These are phyloP conservation scores for Acanthosepion pharaonis DNA, from an alignment of 2,888 invertebrate genomes.

Conservation along the genomic window DNA sequence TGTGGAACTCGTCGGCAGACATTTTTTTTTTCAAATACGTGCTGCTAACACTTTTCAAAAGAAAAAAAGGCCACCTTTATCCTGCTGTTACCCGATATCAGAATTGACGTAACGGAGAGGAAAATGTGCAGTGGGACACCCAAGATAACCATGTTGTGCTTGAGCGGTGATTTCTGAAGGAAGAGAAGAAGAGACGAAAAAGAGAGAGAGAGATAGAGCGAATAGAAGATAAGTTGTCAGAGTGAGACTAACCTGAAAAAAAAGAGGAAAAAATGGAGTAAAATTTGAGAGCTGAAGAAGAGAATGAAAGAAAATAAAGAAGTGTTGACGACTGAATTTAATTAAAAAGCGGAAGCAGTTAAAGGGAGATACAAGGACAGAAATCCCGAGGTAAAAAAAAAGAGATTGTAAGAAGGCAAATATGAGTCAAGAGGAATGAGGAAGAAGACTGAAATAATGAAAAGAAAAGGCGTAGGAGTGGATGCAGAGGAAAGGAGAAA, in stretches of 20 bases:
- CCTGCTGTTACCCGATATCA: constrained; percentile 1
- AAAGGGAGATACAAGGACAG: neutral
- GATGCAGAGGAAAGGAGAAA: neutral
- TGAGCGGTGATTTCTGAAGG: neutral
- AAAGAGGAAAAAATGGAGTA: neutral
- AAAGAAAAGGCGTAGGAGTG: neutral
- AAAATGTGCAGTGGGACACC: neutral
- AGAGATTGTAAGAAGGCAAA: neutral
- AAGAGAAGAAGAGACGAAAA: neutral
- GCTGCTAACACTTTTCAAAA: neutral
- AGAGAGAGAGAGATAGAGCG: neutral
- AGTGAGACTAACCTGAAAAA: too few species aligned
- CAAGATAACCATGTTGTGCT: neutral
- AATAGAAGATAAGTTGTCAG: neutral
- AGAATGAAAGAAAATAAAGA: too few species aligned
- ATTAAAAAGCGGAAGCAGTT: too few species aligned
- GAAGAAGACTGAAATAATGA: neutral
- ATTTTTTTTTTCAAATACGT: constrained; percentile 22
- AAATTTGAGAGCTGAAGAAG: too few species aligned
- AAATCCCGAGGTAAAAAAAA: neutral
- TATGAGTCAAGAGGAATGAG: neutral
- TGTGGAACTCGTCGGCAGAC: neutral
- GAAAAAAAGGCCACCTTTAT: neutral
- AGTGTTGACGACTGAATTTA: too few species aligned
- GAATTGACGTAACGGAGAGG: neutral